Evolutionary conservation across 53 echinoderm and acorn worm genomes (phyloP).

Genomic region (Temnopleurus reevesii): DNA sequence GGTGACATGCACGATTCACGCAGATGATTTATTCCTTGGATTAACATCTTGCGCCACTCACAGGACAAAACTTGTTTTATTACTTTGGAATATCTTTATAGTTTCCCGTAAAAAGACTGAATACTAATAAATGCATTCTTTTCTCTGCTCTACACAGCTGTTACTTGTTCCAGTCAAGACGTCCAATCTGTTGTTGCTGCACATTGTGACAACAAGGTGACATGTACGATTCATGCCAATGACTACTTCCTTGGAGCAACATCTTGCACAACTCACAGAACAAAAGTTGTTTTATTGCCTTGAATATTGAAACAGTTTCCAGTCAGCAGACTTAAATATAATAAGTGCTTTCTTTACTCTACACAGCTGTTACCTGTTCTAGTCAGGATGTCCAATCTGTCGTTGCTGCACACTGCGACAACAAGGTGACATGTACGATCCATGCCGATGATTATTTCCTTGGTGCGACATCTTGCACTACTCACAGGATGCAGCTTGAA

Average conservation of each 20-base stretch:
- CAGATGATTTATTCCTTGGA: slow-evolving; percentile 66
- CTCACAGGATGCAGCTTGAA: slow-evolving; percentile 74
- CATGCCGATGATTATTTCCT: slow-evolving; percentile 62
- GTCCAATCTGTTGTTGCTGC: slow-evolving; percentile 56
- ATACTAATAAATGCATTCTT: no score
- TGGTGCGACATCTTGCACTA: slow-evolving; percentile 64
- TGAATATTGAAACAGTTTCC: no score
- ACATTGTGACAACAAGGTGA: slow-evolving; percentile 79
- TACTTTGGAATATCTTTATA: no score
- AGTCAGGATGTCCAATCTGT: slow-evolving; percentile 63
- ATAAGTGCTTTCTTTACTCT: neutral
- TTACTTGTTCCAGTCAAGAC: slow-evolving; percentile 63
- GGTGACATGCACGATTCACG: slow-evolving; percentile 63
- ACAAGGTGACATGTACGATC: slow-evolving; percentile 73
- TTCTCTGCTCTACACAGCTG: neutral
- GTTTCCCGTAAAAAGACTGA: no score
- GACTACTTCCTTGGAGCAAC: slow-evolving; percentile 66
- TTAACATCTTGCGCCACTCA: slow-evolving; percentile 64
- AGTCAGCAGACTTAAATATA: neutral
- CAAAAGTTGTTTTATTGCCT: no score
- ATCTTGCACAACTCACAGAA: slow-evolving; percentile 66
- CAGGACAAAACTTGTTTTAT: slow-evolving; percentile 70
- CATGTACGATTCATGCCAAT: slow-evolving; percentile 60
- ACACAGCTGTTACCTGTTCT: slow-evolving; percentile 50
- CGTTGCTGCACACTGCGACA: slow-evolving; percentile 67